Evolutionary conservation across 2,797 vertebrate genomes (phyloP).

Genomic region (Diceros bicornis): DNA sequence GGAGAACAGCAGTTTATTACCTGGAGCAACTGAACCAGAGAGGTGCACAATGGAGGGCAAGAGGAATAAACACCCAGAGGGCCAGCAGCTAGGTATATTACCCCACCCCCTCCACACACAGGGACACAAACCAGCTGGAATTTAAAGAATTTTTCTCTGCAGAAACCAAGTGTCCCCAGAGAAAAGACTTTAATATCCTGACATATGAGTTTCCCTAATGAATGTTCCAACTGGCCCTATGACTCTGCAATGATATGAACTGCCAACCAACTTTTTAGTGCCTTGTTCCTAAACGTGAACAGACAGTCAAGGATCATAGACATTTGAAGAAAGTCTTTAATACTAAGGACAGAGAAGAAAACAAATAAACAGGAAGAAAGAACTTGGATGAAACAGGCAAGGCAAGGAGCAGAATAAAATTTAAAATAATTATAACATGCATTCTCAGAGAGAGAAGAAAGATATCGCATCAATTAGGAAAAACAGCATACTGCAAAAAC

Average conservation of each 20-base stretch:
- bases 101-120: background rate
- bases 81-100: background rate
- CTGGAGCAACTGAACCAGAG: background rate
- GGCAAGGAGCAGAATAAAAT: background rate
- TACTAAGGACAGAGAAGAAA: background rate
- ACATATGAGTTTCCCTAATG: background rate
- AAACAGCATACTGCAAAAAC: background rate
- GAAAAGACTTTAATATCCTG: background rate
- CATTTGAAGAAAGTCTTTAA: background rate
- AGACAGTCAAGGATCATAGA: background rate
- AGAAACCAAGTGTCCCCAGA: background rate
- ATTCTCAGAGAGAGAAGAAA: background rate
- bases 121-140: background rate
- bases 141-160: background rate
- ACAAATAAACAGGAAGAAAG: background rate
- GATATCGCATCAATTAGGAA: background rate
- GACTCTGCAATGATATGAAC: background rate
- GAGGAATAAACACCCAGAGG: background rate
- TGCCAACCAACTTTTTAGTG: background rate
- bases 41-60: background rate
- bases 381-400: background rate
- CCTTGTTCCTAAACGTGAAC: background rate
- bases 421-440: background rate
- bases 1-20: background rate
- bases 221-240: background rate